These are phyloP conservation scores for Paradoxurus hermaphroditus DNA, from an alignment of 2,113 vertebrate species.

Conservation along the genomic window DNA sequence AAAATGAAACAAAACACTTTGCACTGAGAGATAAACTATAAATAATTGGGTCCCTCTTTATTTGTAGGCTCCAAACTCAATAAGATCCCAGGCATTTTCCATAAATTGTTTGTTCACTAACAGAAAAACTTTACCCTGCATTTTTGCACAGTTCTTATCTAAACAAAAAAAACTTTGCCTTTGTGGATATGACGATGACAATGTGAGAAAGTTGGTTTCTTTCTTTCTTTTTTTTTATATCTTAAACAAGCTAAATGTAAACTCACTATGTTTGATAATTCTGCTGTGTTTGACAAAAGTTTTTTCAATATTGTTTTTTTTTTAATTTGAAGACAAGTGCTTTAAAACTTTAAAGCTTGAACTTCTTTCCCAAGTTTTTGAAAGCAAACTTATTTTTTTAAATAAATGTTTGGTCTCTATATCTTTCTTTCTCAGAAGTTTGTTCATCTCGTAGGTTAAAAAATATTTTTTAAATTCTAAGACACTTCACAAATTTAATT, in stretches of 20 bases:
- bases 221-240: background rate
- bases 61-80: background rate
- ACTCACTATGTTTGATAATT: background rate
- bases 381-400: background rate
- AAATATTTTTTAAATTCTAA: background rate
- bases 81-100: background rate
- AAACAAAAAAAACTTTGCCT: background rate
- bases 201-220: background rate
- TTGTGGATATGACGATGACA: background rate
- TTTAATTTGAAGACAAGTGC: background rate
- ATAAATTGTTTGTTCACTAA: background rate
- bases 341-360: background rate
- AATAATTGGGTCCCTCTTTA: background rate
- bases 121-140: background rate
- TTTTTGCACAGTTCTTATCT: background rate
- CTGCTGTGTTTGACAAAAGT: background rate
- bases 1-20: background rate
- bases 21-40: background rate
- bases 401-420: background rate
- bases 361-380: background rate
- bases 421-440: background rate
- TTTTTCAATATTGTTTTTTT: background rate
- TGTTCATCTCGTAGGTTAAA: background rate
- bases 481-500: background rate
- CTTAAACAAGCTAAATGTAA: background rate